Evolutionary conservation across 2,113 vertebrate genomes (phyloP).

Genomic region (Crotalus tigris): DNA sequence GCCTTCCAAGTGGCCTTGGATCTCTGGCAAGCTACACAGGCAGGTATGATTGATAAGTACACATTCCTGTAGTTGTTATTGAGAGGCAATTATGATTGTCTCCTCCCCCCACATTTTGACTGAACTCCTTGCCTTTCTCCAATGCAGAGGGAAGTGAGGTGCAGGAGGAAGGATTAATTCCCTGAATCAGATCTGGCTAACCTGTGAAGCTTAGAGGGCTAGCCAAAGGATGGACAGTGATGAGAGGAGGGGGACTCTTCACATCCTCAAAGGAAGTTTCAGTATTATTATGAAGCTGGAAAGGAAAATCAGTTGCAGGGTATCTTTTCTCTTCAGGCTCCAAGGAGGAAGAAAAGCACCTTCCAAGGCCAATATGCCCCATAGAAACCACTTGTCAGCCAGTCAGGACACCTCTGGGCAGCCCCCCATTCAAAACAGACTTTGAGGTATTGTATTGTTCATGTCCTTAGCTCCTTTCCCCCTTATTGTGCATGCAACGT

Average conservation of each 20-base stretch:
- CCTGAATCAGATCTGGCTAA: neutral
- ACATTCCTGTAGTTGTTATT: neutral
- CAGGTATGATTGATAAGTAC: constrained; percentile 64
- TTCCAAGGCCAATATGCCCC: neutral
- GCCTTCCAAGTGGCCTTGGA: constrained; percentile 89
- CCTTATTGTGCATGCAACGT: too few relatives aligned
- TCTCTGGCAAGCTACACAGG: constrained; percentile 83
- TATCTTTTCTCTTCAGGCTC: neutral
- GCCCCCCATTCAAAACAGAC: constrained; percentile 7
- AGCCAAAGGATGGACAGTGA: too few relatives aligned
- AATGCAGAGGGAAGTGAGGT: neutral
- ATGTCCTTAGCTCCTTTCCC: neutral
- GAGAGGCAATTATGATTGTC: neutral
- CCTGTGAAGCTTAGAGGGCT: neutral
- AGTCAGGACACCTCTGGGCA: neutral
- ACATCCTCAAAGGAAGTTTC: neutral
- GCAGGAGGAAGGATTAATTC: neutral
- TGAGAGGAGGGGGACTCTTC: neutral
- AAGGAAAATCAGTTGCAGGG: neutral
- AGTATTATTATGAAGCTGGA: neutral
- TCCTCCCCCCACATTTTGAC: neutral
- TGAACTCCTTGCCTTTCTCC: neutral
- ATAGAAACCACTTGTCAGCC: neutral
- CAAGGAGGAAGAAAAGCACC: neutral
- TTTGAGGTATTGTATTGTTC: neutral